Percentiles rank a stretch among this genome's conserved stretches.
Conservation (phyloP, 2,888 invertebrate genomes). For the Apoderus coryli region DNA sequence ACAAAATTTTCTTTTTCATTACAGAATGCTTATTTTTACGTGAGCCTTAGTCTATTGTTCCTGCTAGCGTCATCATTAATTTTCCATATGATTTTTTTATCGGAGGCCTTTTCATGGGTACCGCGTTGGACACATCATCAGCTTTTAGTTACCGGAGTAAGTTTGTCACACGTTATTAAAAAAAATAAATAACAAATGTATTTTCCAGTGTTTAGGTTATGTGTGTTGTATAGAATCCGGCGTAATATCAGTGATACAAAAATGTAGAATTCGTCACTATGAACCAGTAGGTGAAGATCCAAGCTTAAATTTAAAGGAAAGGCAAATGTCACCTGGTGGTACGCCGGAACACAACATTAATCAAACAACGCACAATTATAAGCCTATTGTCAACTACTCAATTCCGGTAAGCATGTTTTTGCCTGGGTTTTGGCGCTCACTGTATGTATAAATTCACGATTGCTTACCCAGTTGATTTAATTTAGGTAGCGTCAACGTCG, state of each 20-base stretch:
- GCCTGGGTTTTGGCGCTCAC: too few species aligned
- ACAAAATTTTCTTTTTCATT: too few species aligned
- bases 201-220: slow-evolving; percentile 44
- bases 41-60: slow-evolving; percentile 56
- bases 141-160: slow-evolving; percentile 48
- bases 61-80: slow-evolving; percentile 54
- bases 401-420: too few species aligned
- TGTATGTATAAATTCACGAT: too few species aligned
- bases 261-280: slow-evolving; percentile 41
- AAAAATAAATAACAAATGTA: background rate
- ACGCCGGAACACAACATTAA: slow-evolving; percentile 29
- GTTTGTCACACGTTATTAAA: too few species aligned
- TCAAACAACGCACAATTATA: slow-evolving; percentile 33
- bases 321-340: slow-evolving; percentile 26
- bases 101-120: slow-evolving; percentile 51
- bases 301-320: slow-evolving; percentile 38
- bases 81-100: slow-evolving; percentile 51
- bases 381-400: slow-evolving; percentile 29
- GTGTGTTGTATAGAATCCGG: slow-evolving; percentile 45
- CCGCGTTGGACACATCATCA: slow-evolving; percentile 59
- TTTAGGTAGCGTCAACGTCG: slow-evolving; percentile 38
- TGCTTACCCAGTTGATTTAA: too few species aligned
- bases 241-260: slow-evolving; percentile 41
- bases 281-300: slow-evolving; percentile 48
- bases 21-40: slow-evolving; percentile 59